Evolutionary conservation across 2,113 vertebrate genomes (phyloP), one percentile per base, ranked within the genome.

Genomic region (Passer montanus): DNA sequence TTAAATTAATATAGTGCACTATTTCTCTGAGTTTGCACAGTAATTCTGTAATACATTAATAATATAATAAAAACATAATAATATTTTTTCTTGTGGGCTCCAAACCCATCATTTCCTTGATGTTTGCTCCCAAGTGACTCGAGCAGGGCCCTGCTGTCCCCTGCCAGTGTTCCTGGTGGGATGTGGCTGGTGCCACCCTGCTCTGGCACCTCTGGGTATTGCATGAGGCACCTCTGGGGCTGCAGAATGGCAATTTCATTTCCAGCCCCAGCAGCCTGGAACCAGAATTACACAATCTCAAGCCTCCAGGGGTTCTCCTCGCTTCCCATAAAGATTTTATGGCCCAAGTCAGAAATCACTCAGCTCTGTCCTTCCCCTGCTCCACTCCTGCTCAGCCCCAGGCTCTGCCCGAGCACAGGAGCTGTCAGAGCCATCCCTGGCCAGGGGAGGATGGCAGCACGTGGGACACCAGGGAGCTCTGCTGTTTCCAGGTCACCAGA

Each of bases 291-390:
- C 14, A n/a, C 79, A 63, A 76, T 66, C 64, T 66, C 64, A 74
- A 87, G 28, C 91, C 94, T 88, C 94, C 49, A 30, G 91, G 76
- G 93, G 5, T 87, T 93, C 3, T 1, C 77, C 91, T 92, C 35
- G 6, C 59, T 92, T 44, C 81, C 91, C 70, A 92, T 91, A 37
- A 94, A 94, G 87, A 66, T 96, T 97, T 96, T 72, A 95, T 69
- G 82, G 67, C 69, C 84, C 87, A 19, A 79, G 72, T 60, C 75
- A 82, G 49, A 52, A 95, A 89, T 72, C 75, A 50, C 82, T 93
- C 59, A 55, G 84, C 90, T 93, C 91, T 77, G 52, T 56, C 47
- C 82, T 70, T 60, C 10, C 67, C 70, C 76, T 21, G 84, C 8
- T 93, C 8, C 46, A 9, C n/a, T 75, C 52, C 70, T 19, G 95